Base-by-base conservation (phyloP, 2,797 vertebrate genomes). In the Pelobates cultripes region DNA sequence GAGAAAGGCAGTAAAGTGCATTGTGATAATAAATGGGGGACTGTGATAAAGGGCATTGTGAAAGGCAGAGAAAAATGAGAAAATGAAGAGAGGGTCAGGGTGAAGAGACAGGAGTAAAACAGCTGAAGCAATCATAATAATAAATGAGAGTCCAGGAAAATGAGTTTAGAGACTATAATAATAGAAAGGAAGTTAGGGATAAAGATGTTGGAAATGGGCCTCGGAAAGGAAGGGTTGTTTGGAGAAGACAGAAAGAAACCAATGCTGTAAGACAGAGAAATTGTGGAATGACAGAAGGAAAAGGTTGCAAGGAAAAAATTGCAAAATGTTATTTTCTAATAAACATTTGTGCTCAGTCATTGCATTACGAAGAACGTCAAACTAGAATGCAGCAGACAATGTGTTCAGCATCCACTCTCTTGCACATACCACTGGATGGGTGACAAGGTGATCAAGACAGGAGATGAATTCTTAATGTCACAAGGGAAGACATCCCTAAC, bases 401-500 rank as follows among this genome's bases (percentile, higher is more conserved):
- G 71, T 60, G 57, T 4, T 57, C 51, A 42, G 51, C 40, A 73
- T 41, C 41, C 12, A 13, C 28, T 9, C 42, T 75, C 15, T 5
- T 17, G 14, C 8, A 44, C 53, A 63, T 75, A 17, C 13, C 68
- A 70, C 7, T 51, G 42, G 55, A 63, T 75, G 43, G 73, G 57
- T 63, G 55, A 61, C 43, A 63, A 63, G 12, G 12, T 70, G n/a
- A 75, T 43, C 53, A 64, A 61, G 53, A 63, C n/a, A 17, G 4
- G 53, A 81, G 67, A 70, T 75, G 73, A 74, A 61, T 51, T 61
- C 41, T 76, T 57, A 76, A 47, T 57, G 61, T 77, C 61, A 68
- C 69, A 41, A 67, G 44, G n/a, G 15, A 47, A 42, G 51, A 5
- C 61, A 43, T 43, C 60, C 41, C 72, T 73, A 43, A 60, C 14